Conservation (phyloP, 2,888 invertebrate species). For the Pheosia gnoma region DNA sequence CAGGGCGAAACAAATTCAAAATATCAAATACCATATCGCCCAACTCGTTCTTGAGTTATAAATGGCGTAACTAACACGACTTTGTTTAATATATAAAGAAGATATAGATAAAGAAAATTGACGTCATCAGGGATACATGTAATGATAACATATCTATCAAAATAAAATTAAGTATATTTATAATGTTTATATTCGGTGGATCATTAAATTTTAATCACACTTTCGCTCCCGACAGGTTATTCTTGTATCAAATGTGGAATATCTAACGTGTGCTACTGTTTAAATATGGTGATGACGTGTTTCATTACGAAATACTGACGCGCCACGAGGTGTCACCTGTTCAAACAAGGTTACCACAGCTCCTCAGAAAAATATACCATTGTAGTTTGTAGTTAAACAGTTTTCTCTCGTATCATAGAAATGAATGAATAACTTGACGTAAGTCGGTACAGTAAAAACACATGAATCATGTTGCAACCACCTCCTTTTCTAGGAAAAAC, state of each 20-base stretch:
- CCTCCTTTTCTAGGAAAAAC: constrained; percentile 9
- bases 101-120: no score
- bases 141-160: not conserved
- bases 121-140: no score
- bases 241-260: constrained; percentile 22
- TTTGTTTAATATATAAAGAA: no score
- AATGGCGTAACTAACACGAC: no score
- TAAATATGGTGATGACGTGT: constrained; percentile 25
- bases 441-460: not conserved
- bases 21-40: no score
- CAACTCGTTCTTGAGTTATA: no score
- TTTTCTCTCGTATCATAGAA: constrained; percentile 7
- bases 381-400: constrained; percentile 11
- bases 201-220: constrained; percentile 7
- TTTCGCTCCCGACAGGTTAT: constrained; percentile 12
- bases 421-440: constrained; percentile 11
- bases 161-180: not conserved
- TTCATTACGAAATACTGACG: constrained; percentile 36
- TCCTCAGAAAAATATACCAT: constrained; percentile 17
- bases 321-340: constrained; percentile 33
- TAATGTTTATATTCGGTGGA: not conserved
- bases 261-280: constrained; percentile 8
- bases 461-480: constrained; percentile 12
- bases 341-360: constrained; percentile 28
- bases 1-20: no score